Evolutionary conservation across 2,888 invertebrate genomes (phyloP).

Genomic region (Melikaiella ostensackeni): DNA sequence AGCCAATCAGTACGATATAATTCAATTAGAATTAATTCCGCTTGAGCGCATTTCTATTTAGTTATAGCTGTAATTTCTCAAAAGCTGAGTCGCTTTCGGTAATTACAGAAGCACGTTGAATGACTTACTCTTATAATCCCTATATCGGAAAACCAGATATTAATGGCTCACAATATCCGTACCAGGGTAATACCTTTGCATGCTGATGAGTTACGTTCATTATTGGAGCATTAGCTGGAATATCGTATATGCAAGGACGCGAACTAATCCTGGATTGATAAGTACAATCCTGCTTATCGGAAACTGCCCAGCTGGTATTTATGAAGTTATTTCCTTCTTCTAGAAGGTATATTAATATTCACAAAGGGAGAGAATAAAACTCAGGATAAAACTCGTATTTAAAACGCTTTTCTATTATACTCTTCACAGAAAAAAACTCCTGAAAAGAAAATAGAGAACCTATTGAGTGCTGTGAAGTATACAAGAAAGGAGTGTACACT

Average conservation of each 20-base stretch:
- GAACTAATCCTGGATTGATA: constrained; percentile 69
- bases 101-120: constrained; percentile 45
- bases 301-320: constrained; percentile 37
- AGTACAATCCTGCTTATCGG: constrained; percentile 64
- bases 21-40: neutral
- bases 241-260: constrained; percentile 65
- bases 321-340: constrained; percentile 13
- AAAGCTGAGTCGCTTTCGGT: constrained; percentile 4
- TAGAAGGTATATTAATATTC: neutral
- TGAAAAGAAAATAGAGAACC: neutral
- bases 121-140: constrained; percentile 55
- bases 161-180: constrained; percentile 56
- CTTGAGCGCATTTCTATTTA: neutral
- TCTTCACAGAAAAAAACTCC: neutral
- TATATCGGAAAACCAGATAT: constrained; percentile 56
- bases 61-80: constrained; percentile 1
- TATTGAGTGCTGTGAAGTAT: neutral
- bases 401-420: neutral
- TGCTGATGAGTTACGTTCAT: constrained; percentile 68
- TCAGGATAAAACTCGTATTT: no score
- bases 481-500: neutral
- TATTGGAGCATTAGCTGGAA: constrained; percentile 65
- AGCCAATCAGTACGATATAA: neutral
- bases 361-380: neutral
- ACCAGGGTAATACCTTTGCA: constrained; percentile 58